Evolutionary conservation across 2,113 vertebrate species (phyloP).

Genomic region (Narcine bancroftii): DNA sequence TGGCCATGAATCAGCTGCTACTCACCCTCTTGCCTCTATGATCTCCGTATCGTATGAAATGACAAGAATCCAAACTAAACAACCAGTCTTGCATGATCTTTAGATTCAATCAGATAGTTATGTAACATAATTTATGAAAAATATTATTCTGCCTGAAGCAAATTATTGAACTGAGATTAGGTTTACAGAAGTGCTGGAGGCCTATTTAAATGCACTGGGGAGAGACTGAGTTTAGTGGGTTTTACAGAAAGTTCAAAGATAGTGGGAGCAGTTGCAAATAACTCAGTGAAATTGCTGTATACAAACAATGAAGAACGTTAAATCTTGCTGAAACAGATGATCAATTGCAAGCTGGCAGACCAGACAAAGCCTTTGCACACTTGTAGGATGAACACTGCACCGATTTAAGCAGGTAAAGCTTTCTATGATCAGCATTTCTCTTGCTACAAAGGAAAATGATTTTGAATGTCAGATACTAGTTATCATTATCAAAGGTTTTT

Average conservation of each 20-base stretch:
- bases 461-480: neutral
- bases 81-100: conserved; percentile 1
- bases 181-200: neutral
- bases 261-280: neutral
- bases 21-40: conserved; percentile 9
- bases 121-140: conserved; percentile 32
- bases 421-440: neutral
- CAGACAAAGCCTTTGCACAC: neutral
- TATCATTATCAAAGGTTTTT: neutral
- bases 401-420: neutral
- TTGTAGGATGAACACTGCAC: neutral
- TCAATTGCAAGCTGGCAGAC: neutral
- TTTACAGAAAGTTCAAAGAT: neutral
- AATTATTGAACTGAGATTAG: neutral
- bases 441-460: neutral
- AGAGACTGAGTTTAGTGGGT: neutral
- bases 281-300: neutral
- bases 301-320: neutral
- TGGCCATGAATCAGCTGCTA: conserved; percentile 24
- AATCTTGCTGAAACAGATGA: neutral
- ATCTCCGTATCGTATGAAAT: conserved; percentile 6
- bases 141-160: conserved; percentile 29
- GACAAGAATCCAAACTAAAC: conserved; percentile 27
- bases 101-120: neutral
- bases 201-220: neutral